These are phyloP conservation scores for Oryzias curvinotus DNA, from an alignment of 2,113 vertebrate genomes.

Conservation along the genomic window DNA sequence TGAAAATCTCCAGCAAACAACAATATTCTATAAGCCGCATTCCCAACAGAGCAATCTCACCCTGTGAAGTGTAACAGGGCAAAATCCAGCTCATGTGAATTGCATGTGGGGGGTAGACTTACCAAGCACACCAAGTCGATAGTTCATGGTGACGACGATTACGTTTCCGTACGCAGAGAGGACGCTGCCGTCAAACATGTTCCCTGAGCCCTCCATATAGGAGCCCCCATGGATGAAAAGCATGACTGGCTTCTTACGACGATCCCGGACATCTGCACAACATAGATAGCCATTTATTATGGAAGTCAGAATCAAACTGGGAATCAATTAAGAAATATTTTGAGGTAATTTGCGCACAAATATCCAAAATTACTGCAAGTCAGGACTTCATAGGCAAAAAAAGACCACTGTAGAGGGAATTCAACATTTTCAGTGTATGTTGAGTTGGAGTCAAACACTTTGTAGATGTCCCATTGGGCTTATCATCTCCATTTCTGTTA, in stretches of 20 bases:
- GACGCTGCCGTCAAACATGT: constrained; percentile 93
- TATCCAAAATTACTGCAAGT: background rate
- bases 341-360: background rate
- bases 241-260: constrained; percentile 91
- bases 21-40: background rate
- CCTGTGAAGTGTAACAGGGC: too few relatives aligned
- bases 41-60: background rate
- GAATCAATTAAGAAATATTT: background rate
- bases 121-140: constrained; percentile 92
- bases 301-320: background rate
- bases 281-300: constrained; percentile 28
- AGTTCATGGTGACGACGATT: constrained; percentile 93
- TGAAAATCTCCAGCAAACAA: background rate
- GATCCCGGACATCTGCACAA: constrained; percentile 87
- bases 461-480: constrained; percentile 10
- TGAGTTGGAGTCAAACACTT: constrained; percentile 17
- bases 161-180: constrained; percentile 90
- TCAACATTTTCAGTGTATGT: constrained; percentile 17
- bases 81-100: too few relatives aligned
- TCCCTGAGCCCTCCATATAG: constrained; percentile 91
- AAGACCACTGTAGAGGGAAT: constrained; percentile 6
- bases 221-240: constrained; percentile 91
- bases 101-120: constrained; percentile 46
- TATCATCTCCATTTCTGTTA: constrained; percentile 20
- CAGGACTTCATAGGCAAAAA: background rate